A percentile compares a stretch with the other conserved stretches of the same genome.
Conservation (phyloP, 2,797 vertebrate species). For the Rousettus madagascariensis region DNA sequence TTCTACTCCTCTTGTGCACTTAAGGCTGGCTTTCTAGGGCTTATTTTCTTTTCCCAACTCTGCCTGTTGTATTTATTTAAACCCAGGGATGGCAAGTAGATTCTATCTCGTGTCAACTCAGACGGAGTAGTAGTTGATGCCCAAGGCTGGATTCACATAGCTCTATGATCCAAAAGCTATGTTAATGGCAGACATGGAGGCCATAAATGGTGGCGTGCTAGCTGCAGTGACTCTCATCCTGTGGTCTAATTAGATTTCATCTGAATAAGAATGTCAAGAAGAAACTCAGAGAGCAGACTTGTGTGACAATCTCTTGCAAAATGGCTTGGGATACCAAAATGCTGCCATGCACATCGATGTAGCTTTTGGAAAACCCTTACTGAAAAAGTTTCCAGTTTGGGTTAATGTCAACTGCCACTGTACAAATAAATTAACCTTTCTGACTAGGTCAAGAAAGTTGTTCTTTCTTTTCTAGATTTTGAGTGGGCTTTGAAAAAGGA, state of each 20-base stretch:
- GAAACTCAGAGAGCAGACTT: background rate
- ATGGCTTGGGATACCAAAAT: background rate
- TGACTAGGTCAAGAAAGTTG: background rate
- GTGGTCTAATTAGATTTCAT: background rate
- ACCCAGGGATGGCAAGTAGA: background rate
- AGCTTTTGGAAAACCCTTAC: background rate
- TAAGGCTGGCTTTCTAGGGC: background rate
- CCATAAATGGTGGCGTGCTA: background rate
- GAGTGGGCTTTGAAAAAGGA: background rate
- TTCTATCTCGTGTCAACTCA: background rate
- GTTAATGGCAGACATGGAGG: background rate
- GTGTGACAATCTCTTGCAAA: background rate
- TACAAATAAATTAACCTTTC: conserved; percentile 18
- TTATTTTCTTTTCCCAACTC: background rate
- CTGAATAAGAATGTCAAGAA: background rate
- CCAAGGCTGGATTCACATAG: background rate
- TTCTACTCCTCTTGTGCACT: background rate
- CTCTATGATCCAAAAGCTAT: accelerated
- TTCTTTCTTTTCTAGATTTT: conserved; percentile 16
- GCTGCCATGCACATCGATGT: background rate
- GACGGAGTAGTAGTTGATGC: background rate
- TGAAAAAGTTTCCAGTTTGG: conserved; percentile 15
- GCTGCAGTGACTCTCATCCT: background rate
- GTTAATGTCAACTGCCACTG: background rate
- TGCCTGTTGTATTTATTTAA: background rate